Conservation (phyloP, 2,113 vertebrate species). For the Etheostoma cragini region DNA sequence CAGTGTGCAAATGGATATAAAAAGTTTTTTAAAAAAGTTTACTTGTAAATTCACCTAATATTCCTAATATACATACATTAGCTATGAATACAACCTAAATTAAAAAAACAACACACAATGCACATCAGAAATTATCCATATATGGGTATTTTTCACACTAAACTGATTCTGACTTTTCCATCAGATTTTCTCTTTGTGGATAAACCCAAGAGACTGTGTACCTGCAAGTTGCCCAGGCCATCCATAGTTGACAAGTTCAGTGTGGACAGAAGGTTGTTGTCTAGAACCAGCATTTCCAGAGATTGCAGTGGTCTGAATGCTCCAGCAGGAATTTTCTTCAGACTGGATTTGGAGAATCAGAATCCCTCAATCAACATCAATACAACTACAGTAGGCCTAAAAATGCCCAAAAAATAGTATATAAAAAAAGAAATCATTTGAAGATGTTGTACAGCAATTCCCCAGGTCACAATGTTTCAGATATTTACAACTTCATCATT, state of each 20-base stretch:
- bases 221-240: constrained; percentile 79
- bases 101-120: no score
- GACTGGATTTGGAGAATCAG: constrained; percentile 32
- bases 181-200: neutral
- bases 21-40: neutral
- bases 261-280: constrained; percentile 82
- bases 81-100: neutral
- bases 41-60: neutral
- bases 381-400: neutral
- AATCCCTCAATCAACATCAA: constrained; percentile 10
- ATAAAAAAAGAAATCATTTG: no score
- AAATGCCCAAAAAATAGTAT: no score
- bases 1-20: neutral
- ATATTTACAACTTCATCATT: no score
- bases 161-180: neutral
- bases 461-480: no score
- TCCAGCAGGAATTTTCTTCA: constrained; percentile 75
- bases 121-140: neutral
- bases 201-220: neutral
- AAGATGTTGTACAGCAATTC: no score
- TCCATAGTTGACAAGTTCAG: constrained; percentile 68
- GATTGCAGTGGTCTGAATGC: constrained; percentile 68
- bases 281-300: constrained; percentile 84
- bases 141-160: neutral
- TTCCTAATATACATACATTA: neutral